Percentiles rank a stretch among this genome's conserved stretches.
phyloP scores from a whole-genome alignment of 2,888 invertebrate genomes.

The Synergus laeviventris region DNA sequence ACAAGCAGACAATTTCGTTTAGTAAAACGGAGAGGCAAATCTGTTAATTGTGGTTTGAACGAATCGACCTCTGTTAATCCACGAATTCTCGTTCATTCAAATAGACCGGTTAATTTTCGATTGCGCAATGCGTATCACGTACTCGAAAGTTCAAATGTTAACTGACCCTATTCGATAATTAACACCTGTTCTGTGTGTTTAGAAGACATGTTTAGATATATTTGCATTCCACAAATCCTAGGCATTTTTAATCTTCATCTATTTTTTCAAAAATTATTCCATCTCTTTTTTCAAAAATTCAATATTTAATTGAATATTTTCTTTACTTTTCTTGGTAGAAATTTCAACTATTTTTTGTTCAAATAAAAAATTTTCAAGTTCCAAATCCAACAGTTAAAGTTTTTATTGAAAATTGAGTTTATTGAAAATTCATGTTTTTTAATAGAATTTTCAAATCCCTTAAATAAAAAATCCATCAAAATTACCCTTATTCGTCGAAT shows the following conservation, averaged over 20 bases:
- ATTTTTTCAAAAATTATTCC: not conserved
- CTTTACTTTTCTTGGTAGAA: too few species aligned
- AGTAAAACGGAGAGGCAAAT: constrained; percentile 1
- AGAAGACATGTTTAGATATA: not conserved
- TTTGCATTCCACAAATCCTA: not conserved
- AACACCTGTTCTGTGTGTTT: not conserved
- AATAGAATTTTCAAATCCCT: too few species aligned
- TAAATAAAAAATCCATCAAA: too few species aligned
- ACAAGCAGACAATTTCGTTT: not conserved
- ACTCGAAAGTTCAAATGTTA: not conserved
- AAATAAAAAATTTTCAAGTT: too few species aligned
- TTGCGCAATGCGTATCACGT: constrained; percentile 6
- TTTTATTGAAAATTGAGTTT: too few species aligned
- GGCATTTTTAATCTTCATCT: not conserved
- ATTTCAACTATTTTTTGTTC: too few species aligned
- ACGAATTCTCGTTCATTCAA: constrained; percentile 28
- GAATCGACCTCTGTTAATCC: constrained; percentile 29
- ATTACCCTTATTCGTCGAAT: too few species aligned
- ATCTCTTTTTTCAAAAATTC: too few species aligned
- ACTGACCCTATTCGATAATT: not conserved
- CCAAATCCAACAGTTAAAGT: too few species aligned
- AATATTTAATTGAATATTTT: too few species aligned
- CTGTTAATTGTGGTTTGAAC: constrained; percentile 20
- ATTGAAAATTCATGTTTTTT: too few species aligned
- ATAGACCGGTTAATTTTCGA: constrained; percentile 13